Evolutionary conservation across 2,113 vertebrate species (phyloP), one percentile per base, ranked within the genome.

Genomic region (Danionella cerebrum): DNA sequence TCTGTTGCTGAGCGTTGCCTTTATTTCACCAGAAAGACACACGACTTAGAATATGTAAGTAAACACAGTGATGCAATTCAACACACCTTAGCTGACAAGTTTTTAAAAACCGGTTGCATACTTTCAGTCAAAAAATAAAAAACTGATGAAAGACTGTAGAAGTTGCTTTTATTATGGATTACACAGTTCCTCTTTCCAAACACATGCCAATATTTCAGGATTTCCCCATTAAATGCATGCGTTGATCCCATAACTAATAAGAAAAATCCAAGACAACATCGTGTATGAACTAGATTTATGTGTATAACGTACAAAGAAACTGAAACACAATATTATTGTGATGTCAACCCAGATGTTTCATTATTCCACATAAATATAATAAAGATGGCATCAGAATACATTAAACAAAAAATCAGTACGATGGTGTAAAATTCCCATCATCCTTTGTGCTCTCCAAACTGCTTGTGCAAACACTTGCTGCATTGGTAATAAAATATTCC

Each of bases 151-250:
- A 36, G 5, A 72, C 42, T 72, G 65, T 29, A 51, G 64, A 77
- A 70, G 44, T 54, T 57, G 80, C 83, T 82, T 85, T 84, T 59
- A 79, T 82, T 70, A 41, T 57, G 6, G 65, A 80, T 75, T 54
- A 81, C 71, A 73, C 24, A 75, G 13, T 38, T 73, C 67, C 45
- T 77, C 57, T 75, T 52, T 6, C 47, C 68, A 73, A 42, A 73
- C 52, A 48, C 83, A 82, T 81, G 80, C 80, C 29, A 65, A 33
- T 76, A 54, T 60, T 38, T 66, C 22, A n/a, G 13, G 36, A 22
- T 24, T 60, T 41, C 5, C 31, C 19, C 4, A 10, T 10, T 12
- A 4, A 3, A 29, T 2, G 25, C 57, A 31, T 60, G 57, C 57
- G 41, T 27, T 13, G 22, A 60, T 60, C 57, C 22, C 54, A 25